Evolutionary conservation across 2,888 invertebrate genomes (phyloP).

Genomic region (Acleris cristana): DNA sequence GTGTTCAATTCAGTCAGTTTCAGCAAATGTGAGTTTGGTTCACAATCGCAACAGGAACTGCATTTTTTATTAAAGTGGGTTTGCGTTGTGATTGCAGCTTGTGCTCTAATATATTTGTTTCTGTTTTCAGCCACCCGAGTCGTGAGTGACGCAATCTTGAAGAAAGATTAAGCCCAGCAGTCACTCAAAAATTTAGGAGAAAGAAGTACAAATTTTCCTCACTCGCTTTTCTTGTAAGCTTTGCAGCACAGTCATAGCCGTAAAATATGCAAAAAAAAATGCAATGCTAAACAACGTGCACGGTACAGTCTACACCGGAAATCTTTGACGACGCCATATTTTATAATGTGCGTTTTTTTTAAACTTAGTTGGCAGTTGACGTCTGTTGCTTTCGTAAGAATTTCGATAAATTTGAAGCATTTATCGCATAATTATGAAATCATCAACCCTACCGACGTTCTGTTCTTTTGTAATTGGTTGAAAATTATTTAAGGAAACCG

Average conservation of each 20-base stretch:
- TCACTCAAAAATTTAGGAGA: constrained; percentile 28
- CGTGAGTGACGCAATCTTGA: constrained; percentile 67
- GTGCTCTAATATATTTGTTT: constrained; percentile 39
- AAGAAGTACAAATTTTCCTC: constrained; percentile 51
- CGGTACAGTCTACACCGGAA: neutral
- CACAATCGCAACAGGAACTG: too few species aligned
- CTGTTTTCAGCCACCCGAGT: constrained; percentile 67
- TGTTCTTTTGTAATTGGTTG: constrained; percentile 29
- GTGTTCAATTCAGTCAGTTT: too few species aligned
- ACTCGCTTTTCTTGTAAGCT: constrained; percentile 44
- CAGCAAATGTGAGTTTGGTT: too few species aligned
- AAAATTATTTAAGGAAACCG: constrained; percentile 31
- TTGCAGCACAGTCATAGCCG: constrained; percentile 48
- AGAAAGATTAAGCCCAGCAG: constrained; percentile 61
- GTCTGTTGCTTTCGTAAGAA: neutral
- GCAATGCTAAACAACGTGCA: neutral
- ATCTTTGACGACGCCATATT: neutral
- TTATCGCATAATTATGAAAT: neutral
- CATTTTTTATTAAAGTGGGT: too few species aligned
- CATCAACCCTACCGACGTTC: constrained; percentile 34
- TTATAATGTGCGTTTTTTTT: neutral
- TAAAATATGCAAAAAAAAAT: constrained; percentile 34
- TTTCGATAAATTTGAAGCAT: neutral
- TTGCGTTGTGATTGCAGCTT: neutral
- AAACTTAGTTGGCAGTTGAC: constrained; percentile 2